Conservation (phyloP, 2,797 vertebrate species). For the Lates japonicus region DNA sequence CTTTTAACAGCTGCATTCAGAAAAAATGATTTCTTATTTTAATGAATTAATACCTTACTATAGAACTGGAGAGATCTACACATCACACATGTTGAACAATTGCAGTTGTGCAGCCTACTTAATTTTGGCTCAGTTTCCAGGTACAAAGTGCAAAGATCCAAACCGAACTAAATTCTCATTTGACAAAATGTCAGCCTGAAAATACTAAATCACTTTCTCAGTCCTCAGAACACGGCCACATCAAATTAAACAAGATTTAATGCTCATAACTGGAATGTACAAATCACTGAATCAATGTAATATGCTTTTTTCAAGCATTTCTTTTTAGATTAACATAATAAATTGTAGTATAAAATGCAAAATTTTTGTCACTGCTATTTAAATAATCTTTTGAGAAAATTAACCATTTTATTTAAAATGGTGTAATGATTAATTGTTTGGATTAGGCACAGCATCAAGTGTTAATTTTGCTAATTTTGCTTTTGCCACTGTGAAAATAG, state of each 20-base stretch:
- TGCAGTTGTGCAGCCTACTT: too few species aligned
- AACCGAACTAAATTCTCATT: too few species aligned
- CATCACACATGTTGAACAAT: neutral
- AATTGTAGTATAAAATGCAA: neutral
- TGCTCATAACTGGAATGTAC: neutral
- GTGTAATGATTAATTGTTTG: neutral
- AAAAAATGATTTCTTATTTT: neutral
- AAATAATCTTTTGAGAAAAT: conserved; percentile 1
- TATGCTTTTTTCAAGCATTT: neutral
- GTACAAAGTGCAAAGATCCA: neutral
- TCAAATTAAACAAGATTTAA: neutral
- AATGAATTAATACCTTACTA: neutral
- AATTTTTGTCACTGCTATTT: neutral
- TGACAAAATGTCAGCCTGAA: too few species aligned
- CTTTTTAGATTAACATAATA: neutral
- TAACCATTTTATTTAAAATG: neutral
- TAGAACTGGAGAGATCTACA: neutral
- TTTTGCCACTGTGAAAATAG: neutral
- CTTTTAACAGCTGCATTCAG: too few species aligned
- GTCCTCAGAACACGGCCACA: neutral
- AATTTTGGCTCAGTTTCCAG: neutral
- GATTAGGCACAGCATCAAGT: neutral
- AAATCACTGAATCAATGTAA: neutral
- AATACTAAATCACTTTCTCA: neutral
- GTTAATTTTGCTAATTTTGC: conserved; percentile 13